Evolutionary conservation across 1,140 invertebrate species (phyloP), one percentile per base, ranked within the genome.

Genomic region (Pseudomyrmex cubaensis): DNA sequence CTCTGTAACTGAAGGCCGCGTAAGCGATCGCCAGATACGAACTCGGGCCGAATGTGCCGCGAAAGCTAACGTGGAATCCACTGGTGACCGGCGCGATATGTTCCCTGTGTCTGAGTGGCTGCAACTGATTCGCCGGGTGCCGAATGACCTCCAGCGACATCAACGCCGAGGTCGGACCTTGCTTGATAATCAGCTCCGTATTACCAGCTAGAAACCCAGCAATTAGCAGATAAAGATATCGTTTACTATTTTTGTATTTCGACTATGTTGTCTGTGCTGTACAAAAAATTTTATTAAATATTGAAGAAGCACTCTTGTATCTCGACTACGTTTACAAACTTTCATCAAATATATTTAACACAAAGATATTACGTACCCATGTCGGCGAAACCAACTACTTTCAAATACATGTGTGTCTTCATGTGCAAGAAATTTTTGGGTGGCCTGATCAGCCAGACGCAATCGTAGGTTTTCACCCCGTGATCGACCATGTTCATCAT

Each of bases 401-500:
- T 95, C 15, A 97, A 89, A 76, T 96, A 97, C 56, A 97, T 94
- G 90, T 97, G 96, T 0, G 96, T 96, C 89, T 97, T 97, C 91
- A 96, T 95, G 89, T 96, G 95, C 57, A 96, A 91, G 90, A 96
- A 96, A 84, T 95, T 96, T 57, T 95, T 95, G 1, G 96, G 95
- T 5, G 96, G 96, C 88, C 96, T 95, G 2, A 97, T 96, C 4
- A 97, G 94, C 97, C 97, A 97, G 54, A 97, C 95, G 88, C 97
- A 97, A 88, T 97, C 96, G 85, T 96, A 97, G 0, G 95, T 94
- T 89, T 95, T 95, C 0, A 95, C 93, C 1, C 94, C 95, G 80
- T 95, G 95, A 62, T 94, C 94, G 8, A 96, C 95, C 96, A 97
- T 97, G 86, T 97, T 96, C 95, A 97, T 96, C 97, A 97, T 97